Conservation (phyloP, 2,797 vertebrate genomes). For the Propithecus deckenii region DNA sequence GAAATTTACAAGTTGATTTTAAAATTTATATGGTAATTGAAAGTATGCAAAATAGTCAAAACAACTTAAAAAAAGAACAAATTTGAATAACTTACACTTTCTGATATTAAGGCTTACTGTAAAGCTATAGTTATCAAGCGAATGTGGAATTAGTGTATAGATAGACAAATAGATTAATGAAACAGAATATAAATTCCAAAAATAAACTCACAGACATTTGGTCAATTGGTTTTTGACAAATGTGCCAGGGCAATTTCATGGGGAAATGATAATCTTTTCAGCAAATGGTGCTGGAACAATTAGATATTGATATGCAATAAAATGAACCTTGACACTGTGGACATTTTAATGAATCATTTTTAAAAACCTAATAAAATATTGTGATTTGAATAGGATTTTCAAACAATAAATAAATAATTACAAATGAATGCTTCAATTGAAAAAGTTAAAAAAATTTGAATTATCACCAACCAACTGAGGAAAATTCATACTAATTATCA, state of each 20-base stretch:
- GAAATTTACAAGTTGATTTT: constrained; percentile 6
- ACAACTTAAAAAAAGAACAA: background rate
- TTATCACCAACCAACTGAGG: background rate
- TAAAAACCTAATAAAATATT: constrained; percentile 80
- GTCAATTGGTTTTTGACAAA: constrained; percentile 1
- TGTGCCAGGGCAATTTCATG: background rate
- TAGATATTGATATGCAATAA: constrained; percentile 7
- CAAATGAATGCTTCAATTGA: background rate
- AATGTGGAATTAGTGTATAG: background rate
- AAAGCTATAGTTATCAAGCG: background rate
- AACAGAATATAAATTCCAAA: background rate
- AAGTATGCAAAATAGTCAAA: background rate
- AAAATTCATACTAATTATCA: background rate
- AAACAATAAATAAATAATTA: constrained; percentile 55
- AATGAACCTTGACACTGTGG: background rate
- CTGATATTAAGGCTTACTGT: background rate
- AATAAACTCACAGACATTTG: background rate
- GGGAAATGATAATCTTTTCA: constrained; percentile 11
- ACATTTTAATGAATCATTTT: constrained; percentile 81
- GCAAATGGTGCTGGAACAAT: background rate
- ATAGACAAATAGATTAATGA: background rate
- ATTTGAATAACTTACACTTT: background rate
- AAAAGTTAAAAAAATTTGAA: constrained; percentile 16
- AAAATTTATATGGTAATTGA: background rate
- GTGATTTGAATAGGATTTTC: constrained; percentile 70